Evolutionary conservation across 1,140 invertebrate species (phyloP), one percentile per base, ranked within the genome.

Genomic region (Augochlora pura): DNA sequence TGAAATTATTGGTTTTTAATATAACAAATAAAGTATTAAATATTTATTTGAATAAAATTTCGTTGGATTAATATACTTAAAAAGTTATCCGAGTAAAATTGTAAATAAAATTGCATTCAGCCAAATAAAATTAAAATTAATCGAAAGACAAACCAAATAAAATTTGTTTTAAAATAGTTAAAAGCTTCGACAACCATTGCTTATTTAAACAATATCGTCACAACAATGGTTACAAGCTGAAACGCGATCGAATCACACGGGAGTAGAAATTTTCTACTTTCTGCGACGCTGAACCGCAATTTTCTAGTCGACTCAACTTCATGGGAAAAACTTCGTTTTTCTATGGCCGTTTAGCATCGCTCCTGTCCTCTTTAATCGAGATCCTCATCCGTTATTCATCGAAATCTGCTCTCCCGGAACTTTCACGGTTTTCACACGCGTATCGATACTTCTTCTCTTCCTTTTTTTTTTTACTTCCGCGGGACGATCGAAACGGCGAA

Each of bases 251-350:
- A 49, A 57, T 73, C 60, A 25, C 16, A 21, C n/a, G 1, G 10
- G 8, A 46, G 60, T 57, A 69, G 60, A 27, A 68, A 64, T 80
- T 67, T 80, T 25, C 39, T 63, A 72, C 60, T 85, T 84, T 81
- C 79, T 77, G 72, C 77, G 81, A 77, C 83, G 76, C 82, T 63
- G 23, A 75, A 8, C 25, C 25, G n/a, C 39, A 46, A 38, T 77
- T 69, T 76, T 49, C 52, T 72, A 67, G 39, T 72, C 10, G 64
- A 57, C 39, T 72, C 18, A 39, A 23, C 67, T 59, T 57, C 52
- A 59, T 52, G 77, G n/a, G 39, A 80, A 75, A 83, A 79, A 46
- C 59, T 52, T 62, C 68, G 38, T 73, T 72, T 72, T 81, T 52
- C 6, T 52, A 2, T 21, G 3, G 6, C 49, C 57, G 21, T 12